These are phyloP conservation scores for Leptestheria dahalacensis DNA, from an alignment of 1,140 invertebrate species.

Conservation along the genomic window DNA sequence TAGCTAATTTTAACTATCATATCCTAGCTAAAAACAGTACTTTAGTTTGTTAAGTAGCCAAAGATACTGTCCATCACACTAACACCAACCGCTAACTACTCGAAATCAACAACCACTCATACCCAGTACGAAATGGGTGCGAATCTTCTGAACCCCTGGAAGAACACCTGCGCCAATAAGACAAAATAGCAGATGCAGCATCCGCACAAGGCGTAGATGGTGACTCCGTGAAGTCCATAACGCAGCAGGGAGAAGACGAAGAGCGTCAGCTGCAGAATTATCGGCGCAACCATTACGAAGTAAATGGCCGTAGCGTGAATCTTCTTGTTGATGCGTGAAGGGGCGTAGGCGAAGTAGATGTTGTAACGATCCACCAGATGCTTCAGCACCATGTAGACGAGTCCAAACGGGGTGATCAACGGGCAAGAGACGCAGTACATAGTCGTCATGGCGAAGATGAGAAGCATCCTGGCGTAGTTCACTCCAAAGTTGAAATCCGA, in stretches of 20 bases:
- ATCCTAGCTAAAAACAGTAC: too few species aligned
- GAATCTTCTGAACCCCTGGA: slow-evolving; percentile 39
- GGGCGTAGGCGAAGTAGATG: slow-evolving; percentile 86
- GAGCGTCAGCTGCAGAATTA: slow-evolving; percentile 42
- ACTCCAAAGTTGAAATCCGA: slow-evolving; percentile 90
- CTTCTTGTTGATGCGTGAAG: slow-evolving; percentile 44
- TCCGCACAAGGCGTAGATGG: slow-evolving; percentile 36
- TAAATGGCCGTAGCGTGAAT: slow-evolving; percentile 47
- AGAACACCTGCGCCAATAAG: slow-evolving; percentile 37
- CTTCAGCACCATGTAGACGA: slow-evolving; percentile 81
- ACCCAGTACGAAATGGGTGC: slow-evolving; percentile 32
- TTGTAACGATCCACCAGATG: slow-evolving; percentile 90
- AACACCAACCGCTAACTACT: neutral
- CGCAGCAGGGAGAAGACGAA: slow-evolving; percentile 26
- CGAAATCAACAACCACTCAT: neutral
- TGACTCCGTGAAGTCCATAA: slow-evolving; percentile 23
- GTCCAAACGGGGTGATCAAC: slow-evolving; percentile 75
- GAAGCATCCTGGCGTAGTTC: slow-evolving; percentile 87
- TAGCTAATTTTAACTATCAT: too few species aligned
- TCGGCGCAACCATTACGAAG: slow-evolving; percentile 41
- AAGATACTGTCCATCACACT: neutral
- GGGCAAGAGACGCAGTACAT: slow-evolving; percentile 87
- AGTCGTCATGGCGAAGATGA: slow-evolving; percentile 83
- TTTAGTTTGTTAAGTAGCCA: neutral
- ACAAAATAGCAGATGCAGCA: slow-evolving; percentile 36